Percentiles rank a stretch among this genome's conserved stretches.
These are phyloP conservation scores for Meganola albula DNA, from an alignment of 2,888 invertebrate genomes.

Conservation along the genomic window DNA sequence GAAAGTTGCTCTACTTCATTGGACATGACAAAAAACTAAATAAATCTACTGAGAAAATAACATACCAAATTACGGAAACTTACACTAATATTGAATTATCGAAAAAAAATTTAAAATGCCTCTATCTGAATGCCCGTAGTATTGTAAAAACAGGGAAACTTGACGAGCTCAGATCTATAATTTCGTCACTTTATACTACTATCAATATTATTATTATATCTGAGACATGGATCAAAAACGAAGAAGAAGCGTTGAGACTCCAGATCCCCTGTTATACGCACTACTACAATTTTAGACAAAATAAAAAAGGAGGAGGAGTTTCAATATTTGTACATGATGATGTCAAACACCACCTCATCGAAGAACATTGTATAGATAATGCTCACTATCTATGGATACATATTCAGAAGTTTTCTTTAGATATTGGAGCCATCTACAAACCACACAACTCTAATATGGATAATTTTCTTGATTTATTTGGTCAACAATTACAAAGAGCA, in stretches of 20 bases:
- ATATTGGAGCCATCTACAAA: slow-evolving; percentile 5
- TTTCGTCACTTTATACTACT: not conserved
- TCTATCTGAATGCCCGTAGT: no score
- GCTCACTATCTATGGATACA: slow-evolving; percentile 5
- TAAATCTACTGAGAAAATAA: no score
- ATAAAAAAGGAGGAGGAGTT: slow-evolving; percentile 6
- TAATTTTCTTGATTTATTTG: slow-evolving; percentile 3
- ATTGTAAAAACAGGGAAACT: no score
- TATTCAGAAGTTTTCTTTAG: slow-evolving; percentile 1
- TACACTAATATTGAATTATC: slow-evolving; percentile 4
- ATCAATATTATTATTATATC: slow-evolving; percentile 5
- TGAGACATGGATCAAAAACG: slow-evolving; percentile 7
- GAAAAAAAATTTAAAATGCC: slow-evolving; percentile 1
- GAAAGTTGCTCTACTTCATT: no score
- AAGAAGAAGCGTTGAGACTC: slow-evolving; percentile 6
- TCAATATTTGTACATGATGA: slow-evolving; percentile 2
- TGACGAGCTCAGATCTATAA: slow-evolving; percentile 5
- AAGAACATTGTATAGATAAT: slow-evolving; percentile 1
- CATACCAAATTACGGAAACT: slow-evolving; percentile 2
- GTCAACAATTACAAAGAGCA: not conserved
- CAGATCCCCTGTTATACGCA: slow-evolving; percentile 5
- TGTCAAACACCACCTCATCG: not conserved
- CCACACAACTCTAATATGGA: slow-evolving; percentile 1
- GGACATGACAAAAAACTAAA: slow-evolving; percentile 7
- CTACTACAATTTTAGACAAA: slow-evolving; percentile 5